These are phyloP conservation scores for Wasmannia auropunctata DNA, from an alignment of 1,140 invertebrate species.

Conservation along the genomic window DNA sequence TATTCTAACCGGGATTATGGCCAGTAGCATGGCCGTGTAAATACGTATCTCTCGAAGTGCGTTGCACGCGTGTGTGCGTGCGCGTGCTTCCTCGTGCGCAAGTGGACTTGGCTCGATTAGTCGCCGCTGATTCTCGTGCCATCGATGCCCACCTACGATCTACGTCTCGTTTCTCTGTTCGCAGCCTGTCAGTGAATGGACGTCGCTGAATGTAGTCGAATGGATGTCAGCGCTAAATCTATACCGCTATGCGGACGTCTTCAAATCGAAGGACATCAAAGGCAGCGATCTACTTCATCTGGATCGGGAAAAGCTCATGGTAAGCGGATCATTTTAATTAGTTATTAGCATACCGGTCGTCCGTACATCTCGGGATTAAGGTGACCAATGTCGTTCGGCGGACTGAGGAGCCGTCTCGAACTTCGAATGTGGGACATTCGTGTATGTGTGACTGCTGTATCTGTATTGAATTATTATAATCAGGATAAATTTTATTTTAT, in stretches of 20 bases:
- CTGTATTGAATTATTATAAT: constrained; percentile 18
- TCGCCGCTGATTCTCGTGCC: constrained; percentile 11
- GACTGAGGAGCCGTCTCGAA: not conserved
- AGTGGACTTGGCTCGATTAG: constrained; percentile 32
- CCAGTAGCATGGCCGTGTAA: not conserved
- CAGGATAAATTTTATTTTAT: constrained; percentile 8
- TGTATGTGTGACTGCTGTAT: not conserved
- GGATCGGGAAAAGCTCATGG: constrained; percentile 90
- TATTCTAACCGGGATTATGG: constrained; percentile 6
- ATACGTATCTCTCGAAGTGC: not conserved
- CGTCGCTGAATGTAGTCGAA: constrained; percentile 89
- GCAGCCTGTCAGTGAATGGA: constrained; percentile 90
- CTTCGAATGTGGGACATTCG: constrained; percentile 6
- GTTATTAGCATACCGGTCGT: constrained; percentile 31
- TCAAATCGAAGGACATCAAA: constrained; percentile 90
- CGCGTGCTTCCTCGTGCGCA: constrained; percentile 8
- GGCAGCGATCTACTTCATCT: constrained; percentile 89
- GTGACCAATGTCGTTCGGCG: not conserved
- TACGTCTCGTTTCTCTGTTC: constrained; percentile 70
- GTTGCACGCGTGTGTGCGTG: not conserved
- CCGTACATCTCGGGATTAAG: constrained; percentile 30
- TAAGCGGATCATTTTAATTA: constrained; percentile 81
- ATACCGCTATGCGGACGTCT: constrained; percentile 90
- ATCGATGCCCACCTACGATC: constrained; percentile 30
- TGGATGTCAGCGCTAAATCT: constrained; percentile 92